Conservation (phyloP, 2,797 vertebrate species). For the Clarias pachynema region DNA sequence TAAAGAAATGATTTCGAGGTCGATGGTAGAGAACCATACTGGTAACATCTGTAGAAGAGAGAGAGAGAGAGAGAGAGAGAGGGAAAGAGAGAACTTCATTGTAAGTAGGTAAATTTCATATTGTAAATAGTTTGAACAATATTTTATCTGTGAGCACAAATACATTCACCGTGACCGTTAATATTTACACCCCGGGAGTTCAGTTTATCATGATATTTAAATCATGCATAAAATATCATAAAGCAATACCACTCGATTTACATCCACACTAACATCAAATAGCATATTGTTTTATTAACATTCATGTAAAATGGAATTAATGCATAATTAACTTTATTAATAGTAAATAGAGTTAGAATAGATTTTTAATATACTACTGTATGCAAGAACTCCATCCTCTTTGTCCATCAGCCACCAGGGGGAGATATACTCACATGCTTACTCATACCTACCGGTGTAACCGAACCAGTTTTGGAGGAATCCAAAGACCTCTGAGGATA, state of each 20-base stretch:
- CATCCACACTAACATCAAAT: not conserved
- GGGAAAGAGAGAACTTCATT: no score
- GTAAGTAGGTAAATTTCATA: no score
- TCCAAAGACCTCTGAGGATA: not conserved
- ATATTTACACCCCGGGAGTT: not conserved
- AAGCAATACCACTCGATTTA: not conserved
- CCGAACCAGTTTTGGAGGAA: not conserved
- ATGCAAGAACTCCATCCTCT: not conserved
- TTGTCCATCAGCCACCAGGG: not conserved
- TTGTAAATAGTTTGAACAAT: no score
- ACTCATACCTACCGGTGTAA: not conserved
- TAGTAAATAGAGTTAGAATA: not conserved
- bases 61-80: no score
- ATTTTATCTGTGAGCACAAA: no score
- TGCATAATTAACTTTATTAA: not conserved
- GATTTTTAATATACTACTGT: not conserved
- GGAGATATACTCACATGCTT: not conserved
- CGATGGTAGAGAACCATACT: not conserved
- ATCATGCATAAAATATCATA: not conserved
- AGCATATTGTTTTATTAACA: not conserved
- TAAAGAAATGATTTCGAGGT: slow-evolving; percentile 34
- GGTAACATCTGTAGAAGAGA: slow-evolving; percentile 45
- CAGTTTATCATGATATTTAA: not conserved
- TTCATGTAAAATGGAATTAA: not conserved
- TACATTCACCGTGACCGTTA: no score